Evolutionary conservation across 2,797 vertebrate species (phyloP).

Genomic region (Cyprinodon diabolis): DNA sequence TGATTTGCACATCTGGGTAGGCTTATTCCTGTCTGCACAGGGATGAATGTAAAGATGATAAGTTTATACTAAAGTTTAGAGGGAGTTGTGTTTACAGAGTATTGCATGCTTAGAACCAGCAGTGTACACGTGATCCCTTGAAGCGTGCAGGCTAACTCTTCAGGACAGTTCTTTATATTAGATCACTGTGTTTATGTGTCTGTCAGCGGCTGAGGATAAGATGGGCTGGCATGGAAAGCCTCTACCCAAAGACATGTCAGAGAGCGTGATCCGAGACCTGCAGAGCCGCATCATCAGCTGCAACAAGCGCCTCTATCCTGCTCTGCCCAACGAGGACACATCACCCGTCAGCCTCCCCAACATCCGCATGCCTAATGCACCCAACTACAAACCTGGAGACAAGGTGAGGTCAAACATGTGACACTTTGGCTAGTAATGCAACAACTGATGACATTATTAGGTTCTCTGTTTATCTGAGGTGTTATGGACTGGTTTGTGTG

Average conservation of each 20-base stretch:
- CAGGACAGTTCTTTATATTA: neutral
- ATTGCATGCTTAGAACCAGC: neutral
- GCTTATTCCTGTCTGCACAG: slow-evolving; percentile 10
- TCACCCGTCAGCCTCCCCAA: slow-evolving; percentile 86
- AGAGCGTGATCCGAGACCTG: slow-evolving; percentile 88
- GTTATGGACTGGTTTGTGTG: neutral
- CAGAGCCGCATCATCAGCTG: slow-evolving; percentile 86
- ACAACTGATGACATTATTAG: neutral
- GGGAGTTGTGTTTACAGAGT: neutral
- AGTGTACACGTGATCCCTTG: neutral
- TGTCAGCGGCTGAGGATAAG: slow-evolving; percentile 90
- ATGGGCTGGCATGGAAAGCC: slow-evolving; percentile 95
- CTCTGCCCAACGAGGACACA: slow-evolving; percentile 85
- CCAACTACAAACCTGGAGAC: slow-evolving; percentile 91
- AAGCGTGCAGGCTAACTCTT: neutral
- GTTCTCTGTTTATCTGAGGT: neutral
- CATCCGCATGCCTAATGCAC: slow-evolving; percentile 89
- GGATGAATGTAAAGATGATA: slow-evolving; percentile 1
- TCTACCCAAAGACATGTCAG: slow-evolving; percentile 91
- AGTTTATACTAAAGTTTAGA: neutral
- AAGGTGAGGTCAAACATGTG: slow-evolving; percentile 78
- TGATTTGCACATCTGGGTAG: slow-evolving; percentile 15
- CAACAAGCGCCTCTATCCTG: slow-evolving; percentile 89
- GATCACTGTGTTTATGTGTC: slow-evolving; percentile 6
- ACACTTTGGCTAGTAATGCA: neutral